Evolutionary conservation across 92 coral and sea anemone genomes (phyloP).

Genomic region (Porites rus): DNA sequence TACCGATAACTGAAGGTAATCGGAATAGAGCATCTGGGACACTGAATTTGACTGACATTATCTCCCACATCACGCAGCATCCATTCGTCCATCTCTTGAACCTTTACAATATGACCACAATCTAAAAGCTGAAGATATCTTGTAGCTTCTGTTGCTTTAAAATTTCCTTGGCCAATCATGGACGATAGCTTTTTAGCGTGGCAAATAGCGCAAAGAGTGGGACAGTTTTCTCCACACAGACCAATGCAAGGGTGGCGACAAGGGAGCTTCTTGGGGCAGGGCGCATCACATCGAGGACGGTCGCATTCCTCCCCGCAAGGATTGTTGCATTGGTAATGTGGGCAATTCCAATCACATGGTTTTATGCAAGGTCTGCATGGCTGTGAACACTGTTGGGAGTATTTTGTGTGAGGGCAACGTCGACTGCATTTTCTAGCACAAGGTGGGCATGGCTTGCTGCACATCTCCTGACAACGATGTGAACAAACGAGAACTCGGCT

Average conservation of each 20-base stretch:
- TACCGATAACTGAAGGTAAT: conserved; percentile 67
- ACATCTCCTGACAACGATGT: conserved; percentile 68
- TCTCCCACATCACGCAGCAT: conserved; percentile 33
- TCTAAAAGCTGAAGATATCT: conserved; percentile 70
- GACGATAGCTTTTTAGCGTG: conserved; percentile 51
- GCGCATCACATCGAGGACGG: conserved; percentile 57
- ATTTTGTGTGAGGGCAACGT: conserved; percentile 68
- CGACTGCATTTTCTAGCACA: conserved; percentile 65
- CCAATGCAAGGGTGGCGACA: conserved; percentile 86
- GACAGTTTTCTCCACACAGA: conserved; percentile 85
- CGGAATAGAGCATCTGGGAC: conserved; percentile 64
- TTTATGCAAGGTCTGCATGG: conserved; percentile 60
- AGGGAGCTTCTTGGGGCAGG: conserved; percentile 51
- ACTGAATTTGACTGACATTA: conserved; percentile 42
- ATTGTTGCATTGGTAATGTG: conserved; percentile 69
- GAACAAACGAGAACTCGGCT: conserved; percentile 72
- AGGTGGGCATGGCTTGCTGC: conserved; percentile 82
- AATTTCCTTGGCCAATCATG: conserved; percentile 15
- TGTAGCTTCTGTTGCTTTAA: conserved; percentile 24
- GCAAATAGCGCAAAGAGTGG: conserved; percentile 70
- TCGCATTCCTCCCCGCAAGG: conserved; percentile 72
- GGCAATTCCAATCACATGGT: conserved; percentile 70
- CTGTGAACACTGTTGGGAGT: conserved; percentile 53
- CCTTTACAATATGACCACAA: conserved; percentile 72
- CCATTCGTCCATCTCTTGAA: conserved; percentile 71